Base-by-base conservation (phyloP, 2,888 invertebrate genomes). In the Lasius fuliginosus region DNA sequence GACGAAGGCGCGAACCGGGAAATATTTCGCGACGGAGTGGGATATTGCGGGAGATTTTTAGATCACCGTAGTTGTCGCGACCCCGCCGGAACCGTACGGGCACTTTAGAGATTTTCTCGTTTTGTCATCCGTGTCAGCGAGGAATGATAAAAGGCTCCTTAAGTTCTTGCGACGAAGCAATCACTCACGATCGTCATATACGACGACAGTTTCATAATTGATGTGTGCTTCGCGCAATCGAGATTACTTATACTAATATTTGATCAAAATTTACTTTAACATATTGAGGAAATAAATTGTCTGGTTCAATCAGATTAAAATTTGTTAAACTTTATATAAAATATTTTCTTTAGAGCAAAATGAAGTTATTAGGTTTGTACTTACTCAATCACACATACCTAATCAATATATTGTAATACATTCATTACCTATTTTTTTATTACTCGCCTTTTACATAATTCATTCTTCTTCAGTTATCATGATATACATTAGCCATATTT, bases 1-100 rank as follows among this genome's bases (percentile, higher is more conserved):
- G 85, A 12, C 75, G 81, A 12, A 49, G 68, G 46, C 73, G 49
- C 77, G 83, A 83, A 77, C 62, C 62, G 15, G 49, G 27, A 33
- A 76, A 76, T 53, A 53, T 74, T 76, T 53, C 27, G 42, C 23
- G 30, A 56, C 64, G 85, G 88, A 89, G 89, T 86, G 90, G 89
- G 89, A 87, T 23, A 23, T 85, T 68, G 33, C 65, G 12, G 11
- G 69, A 11, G 73, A 65, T 71, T 89, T 87, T 85, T 85, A 75
- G 76, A 74, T 85, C 81, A 60, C 60, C 30, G 33, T 18, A 42
- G 58, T 69, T 23, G 75, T 53, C 56, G 49, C 67, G 69, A 79
- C 69, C 60, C 60, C 79, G 79, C 60, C 79, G 71, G 71, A 79
- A 79, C 49, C 33, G 60, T 58, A 60, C 69, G 23, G 69, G 18